Evolutionary conservation across 2,797 vertebrate genomes (phyloP), one percentile per base, ranked within the genome.

Genomic region (Tapera naevia): DNA sequence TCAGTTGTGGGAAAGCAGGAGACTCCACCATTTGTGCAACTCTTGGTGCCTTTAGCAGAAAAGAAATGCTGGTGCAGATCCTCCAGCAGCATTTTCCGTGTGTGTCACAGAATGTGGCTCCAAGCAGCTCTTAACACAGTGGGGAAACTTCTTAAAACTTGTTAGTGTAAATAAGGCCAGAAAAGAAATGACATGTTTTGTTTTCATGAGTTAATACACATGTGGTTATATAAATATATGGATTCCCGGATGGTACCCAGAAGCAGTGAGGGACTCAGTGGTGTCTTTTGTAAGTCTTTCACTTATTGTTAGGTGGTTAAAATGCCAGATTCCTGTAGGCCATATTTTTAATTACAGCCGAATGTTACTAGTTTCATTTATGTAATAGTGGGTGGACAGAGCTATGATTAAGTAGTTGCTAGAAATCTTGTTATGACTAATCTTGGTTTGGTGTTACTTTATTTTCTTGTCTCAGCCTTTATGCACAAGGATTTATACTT

Each of bases 371-470:
- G 91, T 70, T 94, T 92, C 66, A 86, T 91, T 92, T 96, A 92
- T 94, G 89, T 95, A 92, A 82, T 67, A 70, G 91, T 92, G 95
- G 80, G 88, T 90, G 96, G 94, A 91, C 83, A 82, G 88, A 89
- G 45, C 74, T 64, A 71, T 91, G 94, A 91, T 97, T 93, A 96
- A 96, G 88, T 65, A 90, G 60, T 94, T 95, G 94, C 89, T 96
- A 91, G 88, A 96, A 94, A 86, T 95, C 88, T 91, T 80, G 67
- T 80, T 92, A 86, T 95, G 93, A 94, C 91, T 94, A 95, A 96
- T 92, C 80, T 91, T 81, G 69, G 60, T 76, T 85, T 76, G 75
- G 81, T 93, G 86, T 88, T 95, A 89, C 91, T 95, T 95, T 86
- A 86, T 87, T 53, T 88, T 86, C 80, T 86, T 76, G 48, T 89